Conservation (phyloP, 2,113 vertebrate genomes). For the Alces alces region DNA sequence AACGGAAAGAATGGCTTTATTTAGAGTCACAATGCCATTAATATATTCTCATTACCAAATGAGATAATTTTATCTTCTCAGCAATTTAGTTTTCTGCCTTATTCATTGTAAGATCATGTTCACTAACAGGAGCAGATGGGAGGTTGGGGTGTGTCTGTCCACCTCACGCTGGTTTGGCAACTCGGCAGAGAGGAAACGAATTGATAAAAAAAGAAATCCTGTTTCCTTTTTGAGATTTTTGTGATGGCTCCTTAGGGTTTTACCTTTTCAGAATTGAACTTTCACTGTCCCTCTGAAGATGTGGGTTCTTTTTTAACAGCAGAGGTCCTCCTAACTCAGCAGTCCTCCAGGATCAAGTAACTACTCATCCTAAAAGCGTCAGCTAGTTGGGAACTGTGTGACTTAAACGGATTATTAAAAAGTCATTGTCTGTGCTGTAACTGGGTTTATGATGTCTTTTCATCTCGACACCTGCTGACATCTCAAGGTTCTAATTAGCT, state of each 20-base stretch:
- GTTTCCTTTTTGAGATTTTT: background rate
- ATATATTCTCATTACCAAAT: background rate
- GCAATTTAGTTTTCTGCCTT: background rate
- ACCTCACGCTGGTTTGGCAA: background rate
- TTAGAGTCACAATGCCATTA: background rate
- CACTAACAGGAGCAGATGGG: background rate
- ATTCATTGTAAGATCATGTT: background rate
- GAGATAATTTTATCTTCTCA: background rate
- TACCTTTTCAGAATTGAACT: background rate
- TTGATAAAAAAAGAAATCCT: background rate
- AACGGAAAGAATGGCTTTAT: background rate
- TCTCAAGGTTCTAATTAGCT: conserved; percentile 50
- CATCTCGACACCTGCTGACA: conserved; percentile 24
- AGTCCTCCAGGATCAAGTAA: background rate
- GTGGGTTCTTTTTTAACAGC: conserved; percentile 25
- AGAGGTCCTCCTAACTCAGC: conserved; percentile 64
- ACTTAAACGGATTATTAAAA: background rate
- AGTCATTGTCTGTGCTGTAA: background rate
- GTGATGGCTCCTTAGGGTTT: background rate
- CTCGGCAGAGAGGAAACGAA: background rate
- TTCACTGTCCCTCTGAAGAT: background rate
- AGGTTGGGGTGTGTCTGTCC: background rate
- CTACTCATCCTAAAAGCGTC: background rate
- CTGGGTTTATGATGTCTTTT: conserved; percentile 33
- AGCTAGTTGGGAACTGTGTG: background rate